phyloP scores from a whole-genome alignment of 2,797 vertebrate species.

The Smutsia gigantea region DNA sequence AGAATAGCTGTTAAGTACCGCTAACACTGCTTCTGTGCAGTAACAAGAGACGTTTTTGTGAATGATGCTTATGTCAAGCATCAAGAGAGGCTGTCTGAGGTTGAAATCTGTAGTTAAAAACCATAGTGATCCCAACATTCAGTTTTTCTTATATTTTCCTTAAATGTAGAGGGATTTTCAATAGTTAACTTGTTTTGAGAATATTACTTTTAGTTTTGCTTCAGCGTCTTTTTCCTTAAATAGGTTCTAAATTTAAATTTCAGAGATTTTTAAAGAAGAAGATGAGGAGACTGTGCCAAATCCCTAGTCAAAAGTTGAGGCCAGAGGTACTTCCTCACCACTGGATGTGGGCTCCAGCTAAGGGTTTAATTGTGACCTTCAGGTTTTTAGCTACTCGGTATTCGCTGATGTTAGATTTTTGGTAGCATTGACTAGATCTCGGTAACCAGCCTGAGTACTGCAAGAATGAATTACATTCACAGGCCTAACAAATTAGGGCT shows the following conservation, averaged over 20 bases:
- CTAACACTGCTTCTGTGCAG: not conserved
- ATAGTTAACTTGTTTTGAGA: not conserved
- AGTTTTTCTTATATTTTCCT: not conserved
- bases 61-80: not conserved
- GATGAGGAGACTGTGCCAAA: not conserved
- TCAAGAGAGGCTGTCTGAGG: not conserved
- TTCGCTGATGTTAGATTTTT: not conserved
- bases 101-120: not conserved
- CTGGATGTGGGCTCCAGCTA: fast-evolving
- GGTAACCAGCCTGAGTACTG: not conserved
- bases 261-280: not conserved
- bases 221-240: not conserved
- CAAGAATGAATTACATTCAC: not conserved
- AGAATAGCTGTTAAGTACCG: fast-evolving
- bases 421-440: not conserved
- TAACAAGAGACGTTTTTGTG: not conserved
- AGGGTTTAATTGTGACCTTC: not conserved
- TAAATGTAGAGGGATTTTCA: not conserved
- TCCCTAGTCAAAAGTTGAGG: not conserved
- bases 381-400: not conserved
- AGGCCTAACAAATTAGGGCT: not conserved
- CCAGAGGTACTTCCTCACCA: not conserved
- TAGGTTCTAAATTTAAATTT: not conserved
- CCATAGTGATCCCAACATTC: not conserved
- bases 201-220: not conserved